These are phyloP conservation scores for Alfaro cultratus DNA, from an alignment of 2,797 vertebrate genomes.

Conservation along the genomic window DNA sequence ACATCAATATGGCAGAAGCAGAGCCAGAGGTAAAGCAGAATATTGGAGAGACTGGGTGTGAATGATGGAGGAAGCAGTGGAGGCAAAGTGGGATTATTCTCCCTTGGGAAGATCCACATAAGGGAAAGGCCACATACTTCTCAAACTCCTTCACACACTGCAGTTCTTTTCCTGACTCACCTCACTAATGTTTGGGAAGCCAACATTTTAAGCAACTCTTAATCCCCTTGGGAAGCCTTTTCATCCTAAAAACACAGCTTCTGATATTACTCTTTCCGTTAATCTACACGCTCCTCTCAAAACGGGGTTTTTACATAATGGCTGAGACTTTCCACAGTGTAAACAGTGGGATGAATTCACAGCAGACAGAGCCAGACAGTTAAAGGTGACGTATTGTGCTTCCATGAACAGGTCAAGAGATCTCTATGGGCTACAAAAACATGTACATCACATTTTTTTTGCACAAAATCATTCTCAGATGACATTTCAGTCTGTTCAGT, in stretches of 20 bases:
- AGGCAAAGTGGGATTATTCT: slow-evolving; percentile 50
- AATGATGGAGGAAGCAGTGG: slow-evolving; percentile 38
- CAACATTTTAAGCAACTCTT: slow-evolving; percentile 57
- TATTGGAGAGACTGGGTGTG: slow-evolving; percentile 10
- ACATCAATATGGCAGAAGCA: slow-evolving; percentile 24
- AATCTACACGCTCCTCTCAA: slow-evolving; percentile 9
- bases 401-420: not conserved
- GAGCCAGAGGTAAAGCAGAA: slow-evolving; percentile 15
- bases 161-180: slow-evolving; percentile 58
- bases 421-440: too few relatives aligned
- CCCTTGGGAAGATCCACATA: slow-evolving; percentile 58
- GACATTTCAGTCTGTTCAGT: too few relatives aligned
- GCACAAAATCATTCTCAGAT: too few relatives aligned
- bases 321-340: slow-evolving; percentile 38
- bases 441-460: too few relatives aligned
- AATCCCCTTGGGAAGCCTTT: slow-evolving; percentile 55
- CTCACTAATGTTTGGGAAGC: slow-evolving; percentile 52
- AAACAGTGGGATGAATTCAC: slow-evolving; percentile 22
- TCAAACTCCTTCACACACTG: slow-evolving; percentile 59
- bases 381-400: not conserved
- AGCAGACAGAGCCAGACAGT: slow-evolving; percentile 28
- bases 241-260: slow-evolving; percentile 44
- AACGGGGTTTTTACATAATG: slow-evolving; percentile 16
- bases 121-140: slow-evolving; percentile 72
- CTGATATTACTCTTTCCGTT: slow-evolving; percentile 41